Base-by-base conservation (phyloP, 2,113 vertebrate species). In the Myrmecophaga tridactyla region DNA sequence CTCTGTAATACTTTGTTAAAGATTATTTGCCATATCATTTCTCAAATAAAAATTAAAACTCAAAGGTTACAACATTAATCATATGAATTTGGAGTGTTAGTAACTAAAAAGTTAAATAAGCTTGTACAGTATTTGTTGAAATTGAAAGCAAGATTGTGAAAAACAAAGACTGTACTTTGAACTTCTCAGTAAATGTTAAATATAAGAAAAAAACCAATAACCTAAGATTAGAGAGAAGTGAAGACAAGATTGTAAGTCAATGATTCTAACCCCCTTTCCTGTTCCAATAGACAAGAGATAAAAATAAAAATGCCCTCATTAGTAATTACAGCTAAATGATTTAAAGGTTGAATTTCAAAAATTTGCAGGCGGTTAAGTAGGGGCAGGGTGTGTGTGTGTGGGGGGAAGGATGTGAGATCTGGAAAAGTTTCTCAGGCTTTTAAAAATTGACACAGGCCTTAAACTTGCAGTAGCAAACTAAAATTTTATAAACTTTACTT, bases 171-270 rank as follows among this genome's bases (percentile, higher is more conserved):
- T 70, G 9, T 13, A 43, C 15, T 67, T 0, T 76, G n/a, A 96
- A 29, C 36, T 87, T 93, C 27, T 89, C 85, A 96, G 58, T 78
- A 92, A 95, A 78, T 13, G 48, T 73, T 67, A 94, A 92, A 85
- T 60, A 77, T n/a, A 11, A 76, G 34, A 39, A 80, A 6, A 56
- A 96, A 95, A 85, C 21, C 31, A 94, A 70, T 62, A 90, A 4
- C 25, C 29, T 4, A 87, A 17, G 14, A 89, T 75, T 65, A 94
- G 9, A 94, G 11, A 86, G 36, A 88, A 70, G 77, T 41, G 60
- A 93, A 93, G 43, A 15, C 63, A 75, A 94, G 23, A 89, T 76
- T 85, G 56, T 78, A 92, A 86, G 76, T 91, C 29, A 76, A 18
- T 29, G 27, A 94, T 41, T 85, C 53, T 90, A 92, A 80, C 60